Evolutionary conservation across 2,113 vertebrate species (phyloP).

Genomic region (Mustela lutreola): DNA sequence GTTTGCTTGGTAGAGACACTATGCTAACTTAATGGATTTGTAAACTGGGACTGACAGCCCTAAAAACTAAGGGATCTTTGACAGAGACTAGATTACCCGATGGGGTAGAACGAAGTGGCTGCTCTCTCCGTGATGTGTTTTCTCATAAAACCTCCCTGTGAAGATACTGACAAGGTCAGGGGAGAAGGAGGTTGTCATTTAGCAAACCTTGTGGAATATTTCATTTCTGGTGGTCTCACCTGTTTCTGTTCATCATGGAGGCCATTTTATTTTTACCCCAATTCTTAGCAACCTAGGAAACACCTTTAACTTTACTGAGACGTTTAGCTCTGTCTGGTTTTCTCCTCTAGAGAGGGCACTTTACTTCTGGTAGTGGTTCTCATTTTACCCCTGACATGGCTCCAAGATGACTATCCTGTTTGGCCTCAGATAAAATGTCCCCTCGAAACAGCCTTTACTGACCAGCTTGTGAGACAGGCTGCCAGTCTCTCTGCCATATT

Average conservation of each 20-base stretch:
- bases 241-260: background rate
- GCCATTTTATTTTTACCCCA: background rate
- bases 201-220: background rate
- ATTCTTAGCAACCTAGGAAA: background rate
- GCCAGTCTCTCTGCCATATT: background rate
- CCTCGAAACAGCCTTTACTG: background rate
- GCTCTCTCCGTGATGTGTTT: background rate
- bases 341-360: background rate
- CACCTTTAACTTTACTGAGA: background rate
- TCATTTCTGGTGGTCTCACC: background rate
- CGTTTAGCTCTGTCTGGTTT: background rate
- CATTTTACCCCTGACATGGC: background rate
- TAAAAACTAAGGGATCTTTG: background rate
- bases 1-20: constrained; percentile 28
- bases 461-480: background rate
- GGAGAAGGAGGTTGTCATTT: background rate
- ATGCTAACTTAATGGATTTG: constrained; percentile 4
- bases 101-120: background rate
- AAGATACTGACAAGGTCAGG: background rate
- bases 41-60: background rate
- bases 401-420: background rate
- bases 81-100: rapidly evolving
- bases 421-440: background rate
- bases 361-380: background rate
- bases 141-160: background rate